Conservation (phyloP, 2,113 vertebrate genomes). For the Gobius niger region DNA sequence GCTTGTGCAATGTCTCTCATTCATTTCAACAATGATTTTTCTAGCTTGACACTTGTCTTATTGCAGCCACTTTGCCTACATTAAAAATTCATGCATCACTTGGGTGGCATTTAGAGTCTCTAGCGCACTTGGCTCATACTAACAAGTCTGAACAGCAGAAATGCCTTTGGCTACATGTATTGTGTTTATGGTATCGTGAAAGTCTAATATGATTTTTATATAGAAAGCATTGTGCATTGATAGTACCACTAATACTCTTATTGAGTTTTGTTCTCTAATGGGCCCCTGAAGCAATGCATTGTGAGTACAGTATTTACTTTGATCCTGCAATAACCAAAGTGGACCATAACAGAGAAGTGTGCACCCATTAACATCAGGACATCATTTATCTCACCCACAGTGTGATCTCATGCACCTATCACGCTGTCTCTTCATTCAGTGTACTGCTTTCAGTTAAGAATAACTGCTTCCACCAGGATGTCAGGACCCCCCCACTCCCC, state of each 20-base stretch:
- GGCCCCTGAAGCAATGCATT: not conserved
- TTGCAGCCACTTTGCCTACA: constrained; percentile 67
- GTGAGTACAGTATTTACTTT: constrained; percentile 35
- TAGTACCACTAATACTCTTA: too few relatives aligned
- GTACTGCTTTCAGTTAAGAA: too few relatives aligned
- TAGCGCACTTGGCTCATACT: constrained; percentile 60
- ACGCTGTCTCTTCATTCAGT: too few relatives aligned
- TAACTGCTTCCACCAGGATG: too few relatives aligned
- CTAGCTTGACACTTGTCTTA: constrained; percentile 63
- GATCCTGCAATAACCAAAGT: constrained; percentile 55
- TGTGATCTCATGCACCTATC: too few relatives aligned
- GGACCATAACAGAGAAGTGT: constrained; percentile 34
- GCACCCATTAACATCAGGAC: constrained; percentile 41
- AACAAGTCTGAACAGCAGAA: constrained; percentile 75
- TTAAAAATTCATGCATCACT: constrained; percentile 76
- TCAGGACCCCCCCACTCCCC: not conserved
- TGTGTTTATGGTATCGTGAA: constrained; percentile 67
- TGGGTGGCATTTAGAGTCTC: constrained; percentile 72
- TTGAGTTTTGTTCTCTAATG: too few relatives aligned
- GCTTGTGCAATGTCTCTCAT: not conserved
- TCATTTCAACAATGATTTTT: constrained; percentile 27
- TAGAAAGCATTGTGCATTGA: too few relatives aligned
- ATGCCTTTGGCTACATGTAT: constrained; percentile 61
- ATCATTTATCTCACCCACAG: too few relatives aligned
- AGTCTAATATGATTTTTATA: too few relatives aligned